Evolutionary conservation across 2,797 vertebrate species (phyloP).

Genomic region (Petrocephalus schoutedeni): DNA sequence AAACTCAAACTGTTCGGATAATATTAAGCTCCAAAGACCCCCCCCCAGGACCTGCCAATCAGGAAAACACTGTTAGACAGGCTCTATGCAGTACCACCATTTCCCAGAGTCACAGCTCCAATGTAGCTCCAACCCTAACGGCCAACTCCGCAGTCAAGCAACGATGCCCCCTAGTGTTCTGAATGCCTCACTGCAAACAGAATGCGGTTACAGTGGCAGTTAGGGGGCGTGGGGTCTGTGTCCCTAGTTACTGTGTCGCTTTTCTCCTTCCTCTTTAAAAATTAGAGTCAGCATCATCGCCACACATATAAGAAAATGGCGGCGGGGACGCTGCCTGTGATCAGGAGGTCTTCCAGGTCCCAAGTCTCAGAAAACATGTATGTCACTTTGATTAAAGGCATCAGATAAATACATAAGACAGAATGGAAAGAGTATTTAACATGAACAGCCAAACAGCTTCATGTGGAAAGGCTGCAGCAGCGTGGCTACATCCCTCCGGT

Average conservation of each 20-base stretch:
- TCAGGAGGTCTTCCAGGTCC: neutral
- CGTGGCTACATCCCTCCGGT: neutral
- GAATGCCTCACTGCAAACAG: neutral
- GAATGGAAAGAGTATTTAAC: neutral
- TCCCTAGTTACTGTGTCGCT: neutral
- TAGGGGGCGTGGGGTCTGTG: neutral
- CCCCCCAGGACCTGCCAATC: neutral
- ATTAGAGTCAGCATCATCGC: neutral
- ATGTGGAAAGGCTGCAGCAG: neutral
- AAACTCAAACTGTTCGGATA: neutral
- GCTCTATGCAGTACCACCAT: neutral
- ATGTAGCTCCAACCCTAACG: neutral
- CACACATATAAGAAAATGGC: neutral
- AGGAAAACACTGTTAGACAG: neutral
- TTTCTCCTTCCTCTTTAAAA: neutral
- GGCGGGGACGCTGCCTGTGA: neutral
- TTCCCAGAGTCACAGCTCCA: neutral
- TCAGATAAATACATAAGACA: neutral
- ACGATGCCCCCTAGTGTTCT: constrained; percentile 26
- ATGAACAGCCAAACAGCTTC: neutral
- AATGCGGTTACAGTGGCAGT: neutral
- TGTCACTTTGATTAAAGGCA: neutral
- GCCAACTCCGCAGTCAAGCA: constrained; percentile 5
- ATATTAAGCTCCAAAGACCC: neutral
- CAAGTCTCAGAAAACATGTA: neutral